Conservation (phyloP, 2,888 invertebrate species). For the Xanthorhoe designata region DNA sequence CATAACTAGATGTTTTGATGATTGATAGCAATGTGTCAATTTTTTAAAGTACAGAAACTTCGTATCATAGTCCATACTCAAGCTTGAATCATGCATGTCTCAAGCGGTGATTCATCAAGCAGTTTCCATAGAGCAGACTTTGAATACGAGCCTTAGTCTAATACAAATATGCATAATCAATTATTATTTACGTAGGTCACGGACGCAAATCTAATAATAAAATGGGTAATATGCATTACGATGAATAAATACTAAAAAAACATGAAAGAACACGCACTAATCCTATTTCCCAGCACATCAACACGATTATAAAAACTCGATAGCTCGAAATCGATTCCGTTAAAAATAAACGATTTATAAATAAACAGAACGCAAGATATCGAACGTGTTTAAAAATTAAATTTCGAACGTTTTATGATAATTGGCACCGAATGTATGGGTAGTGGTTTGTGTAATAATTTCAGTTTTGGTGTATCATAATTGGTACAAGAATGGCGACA, state of each 20-base stretch:
- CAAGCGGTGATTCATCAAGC: too few relatives aligned
- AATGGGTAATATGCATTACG: background rate
- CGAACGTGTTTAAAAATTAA: conserved; percentile 42
- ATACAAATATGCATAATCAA: too few relatives aligned
- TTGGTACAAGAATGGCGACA: conserved; percentile 37
- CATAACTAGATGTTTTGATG: too few relatives aligned
- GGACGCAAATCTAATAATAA: background rate
- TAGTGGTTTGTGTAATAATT: conserved; percentile 33
- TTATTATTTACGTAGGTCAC: background rate
- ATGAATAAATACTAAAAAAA: conserved; percentile 15
- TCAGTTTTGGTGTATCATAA: conserved; percentile 34
- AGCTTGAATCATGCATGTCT: too few relatives aligned
- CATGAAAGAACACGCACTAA: conserved; percentile 25
- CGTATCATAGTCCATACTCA: too few relatives aligned
- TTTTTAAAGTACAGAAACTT: too few relatives aligned
- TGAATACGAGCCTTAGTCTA: too few relatives aligned
- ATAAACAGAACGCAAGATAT: conserved; percentile 41
- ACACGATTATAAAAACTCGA: conserved; percentile 27
- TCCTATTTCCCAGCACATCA: conserved; percentile 27
- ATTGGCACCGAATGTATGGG: conserved; percentile 32
- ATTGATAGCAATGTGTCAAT: too few relatives aligned
- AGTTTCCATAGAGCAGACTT: too few relatives aligned
- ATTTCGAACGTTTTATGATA: conserved; percentile 35
- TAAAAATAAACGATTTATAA: conserved; percentile 40
- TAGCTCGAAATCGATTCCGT: conserved; percentile 35